phyloP scores from a whole-genome alignment of 1,140 invertebrate genomes.

The Drosophila lacteicornis region DNA sequence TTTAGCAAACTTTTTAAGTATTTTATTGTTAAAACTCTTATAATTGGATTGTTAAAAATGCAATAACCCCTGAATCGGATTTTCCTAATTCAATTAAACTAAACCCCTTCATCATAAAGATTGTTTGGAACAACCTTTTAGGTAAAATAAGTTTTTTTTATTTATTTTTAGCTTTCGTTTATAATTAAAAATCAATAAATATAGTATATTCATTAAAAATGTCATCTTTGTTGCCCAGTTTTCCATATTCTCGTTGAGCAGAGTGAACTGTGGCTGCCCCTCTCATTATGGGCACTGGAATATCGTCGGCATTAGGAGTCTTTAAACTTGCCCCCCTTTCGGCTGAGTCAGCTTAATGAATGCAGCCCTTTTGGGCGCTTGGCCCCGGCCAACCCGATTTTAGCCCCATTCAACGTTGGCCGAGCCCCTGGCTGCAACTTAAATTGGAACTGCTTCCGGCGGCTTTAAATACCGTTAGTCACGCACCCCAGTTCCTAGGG shows the following conservation, averaged over 20 bases:
- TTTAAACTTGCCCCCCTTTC: slow-evolving; percentile 39
- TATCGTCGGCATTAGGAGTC: slow-evolving; percentile 29
- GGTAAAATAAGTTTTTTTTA: no score
- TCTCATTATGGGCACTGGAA: slow-evolving; percentile 5
- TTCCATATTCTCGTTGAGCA: slow-evolving; percentile 1
- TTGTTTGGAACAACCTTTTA: not conserved
- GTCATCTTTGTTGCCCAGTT: not conserved
- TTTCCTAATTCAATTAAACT: not conserved
- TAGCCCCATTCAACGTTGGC: slow-evolving; percentile 15
- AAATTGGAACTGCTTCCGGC: slow-evolving; percentile 84
- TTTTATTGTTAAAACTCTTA: no score
- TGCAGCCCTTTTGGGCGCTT: slow-evolving; percentile 37
- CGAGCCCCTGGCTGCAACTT: slow-evolving; percentile 71
- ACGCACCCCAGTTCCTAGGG: slow-evolving; percentile 65
- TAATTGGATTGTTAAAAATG: no score
- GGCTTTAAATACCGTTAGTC: slow-evolving; percentile 83
- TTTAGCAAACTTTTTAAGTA: no score
- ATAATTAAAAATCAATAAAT: no score
- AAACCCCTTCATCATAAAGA: no score
- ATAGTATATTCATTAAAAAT: not conserved
- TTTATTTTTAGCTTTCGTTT: not conserved
- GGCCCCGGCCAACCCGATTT: slow-evolving; percentile 1
- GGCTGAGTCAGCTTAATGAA: slow-evolving; percentile 79
- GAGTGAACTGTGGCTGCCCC: slow-evolving; percentile 14
- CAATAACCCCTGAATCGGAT: no score